A percentile compares a stretch with the other conserved stretches of the same genome.
Evolutionary conservation across 2,888 invertebrate species (phyloP).

Genomic region (Chrysolina oricalcia): DNA sequence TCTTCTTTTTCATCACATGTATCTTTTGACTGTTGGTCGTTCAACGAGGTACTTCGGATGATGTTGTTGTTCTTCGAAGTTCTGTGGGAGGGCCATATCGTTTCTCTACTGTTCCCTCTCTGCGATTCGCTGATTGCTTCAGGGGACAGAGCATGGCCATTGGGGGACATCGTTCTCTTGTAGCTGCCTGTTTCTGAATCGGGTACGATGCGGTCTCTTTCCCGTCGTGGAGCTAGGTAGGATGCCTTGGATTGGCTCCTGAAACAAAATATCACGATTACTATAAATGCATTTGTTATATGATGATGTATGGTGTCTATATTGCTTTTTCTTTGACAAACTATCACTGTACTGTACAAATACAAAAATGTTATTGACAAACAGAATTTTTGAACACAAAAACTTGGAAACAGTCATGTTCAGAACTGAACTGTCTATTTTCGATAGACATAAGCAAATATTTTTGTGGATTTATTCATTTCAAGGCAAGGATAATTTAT

Average conservation of each 20-base stretch:
- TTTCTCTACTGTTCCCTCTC: conserved; percentile 62
- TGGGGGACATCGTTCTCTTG: conserved; percentile 83
- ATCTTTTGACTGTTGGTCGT: conserved; percentile 64
- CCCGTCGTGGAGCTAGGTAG: conserved; percentile 82
- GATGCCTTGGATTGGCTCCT: conserved; percentile 87
- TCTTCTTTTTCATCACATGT: conserved; percentile 65
- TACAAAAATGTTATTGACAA: no score
- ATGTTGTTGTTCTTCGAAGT: conserved; percentile 63
- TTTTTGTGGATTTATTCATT: no score
- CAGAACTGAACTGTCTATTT: no score
- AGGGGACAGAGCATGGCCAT: conserved; percentile 69
- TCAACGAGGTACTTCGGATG: conserved; percentile 67
- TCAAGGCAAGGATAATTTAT: no score
- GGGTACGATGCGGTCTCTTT: conserved; percentile 78
- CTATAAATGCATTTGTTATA: conserved; percentile 18
- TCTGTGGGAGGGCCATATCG: conserved; percentile 64
- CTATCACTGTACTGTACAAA: no score
- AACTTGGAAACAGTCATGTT: no score
- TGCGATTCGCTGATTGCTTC: conserved; percentile 61
- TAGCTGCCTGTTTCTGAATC: conserved; percentile 84
- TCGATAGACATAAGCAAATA: no score
- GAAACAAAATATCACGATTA: conserved; percentile 65
- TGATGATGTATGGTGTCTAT: no score
- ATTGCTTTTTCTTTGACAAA: no score
- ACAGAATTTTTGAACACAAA: background rate